Evolutionary conservation across 2,113 vertebrate genomes (phyloP), one percentile per base, ranked within the genome.

Genomic region (Candoia aspera): DNA sequence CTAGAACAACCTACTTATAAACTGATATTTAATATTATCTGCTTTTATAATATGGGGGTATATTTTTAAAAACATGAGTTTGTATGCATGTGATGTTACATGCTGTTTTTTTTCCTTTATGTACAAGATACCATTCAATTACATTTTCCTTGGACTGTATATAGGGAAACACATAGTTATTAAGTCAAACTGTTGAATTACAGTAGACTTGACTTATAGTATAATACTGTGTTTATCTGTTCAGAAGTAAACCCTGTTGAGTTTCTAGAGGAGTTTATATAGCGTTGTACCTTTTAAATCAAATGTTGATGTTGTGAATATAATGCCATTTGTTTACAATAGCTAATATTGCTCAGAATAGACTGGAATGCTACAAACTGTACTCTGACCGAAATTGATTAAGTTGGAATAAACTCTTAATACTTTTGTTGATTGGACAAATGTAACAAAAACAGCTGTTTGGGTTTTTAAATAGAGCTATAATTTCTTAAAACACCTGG

Each of bases 121-220:
- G 24, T 54, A 13, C 29, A 83, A 62, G 29, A 37, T 42, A 37
- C 42, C 8, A 59, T 92, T 92, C 23, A 13, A 2, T 6, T 90
- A 90, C 6, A 90, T 87, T 94, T 42, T 17, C 5, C 58, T 93
- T 90, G 46, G 93, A 58, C 37, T 87, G 57, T 4, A 90, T 89
- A 11, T 29, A 24, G 21, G 24, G 46, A 87, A 94, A 1, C 33
- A 21, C 11, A 53, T 26, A 17, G 86, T 86, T 95, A 93, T 95
- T 94, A 95, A 97, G 93, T 95, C 93, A 96, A 92, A n/a, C 85
- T 87, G 54, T 86, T 92, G 90, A 91, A 93, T 90, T 92, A 79
- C 68, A 37, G 33, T 79, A 23, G 95, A 91, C 95, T 95, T 93
- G 93, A 84, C 85, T 91, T 55, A 24, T 37, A 12, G 6, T n/a